Percentiles rank a stretch among this genome's conserved stretches.
phyloP scores from a whole-genome alignment of 2,888 invertebrate species.

The Epinotia demarniana region DNA sequence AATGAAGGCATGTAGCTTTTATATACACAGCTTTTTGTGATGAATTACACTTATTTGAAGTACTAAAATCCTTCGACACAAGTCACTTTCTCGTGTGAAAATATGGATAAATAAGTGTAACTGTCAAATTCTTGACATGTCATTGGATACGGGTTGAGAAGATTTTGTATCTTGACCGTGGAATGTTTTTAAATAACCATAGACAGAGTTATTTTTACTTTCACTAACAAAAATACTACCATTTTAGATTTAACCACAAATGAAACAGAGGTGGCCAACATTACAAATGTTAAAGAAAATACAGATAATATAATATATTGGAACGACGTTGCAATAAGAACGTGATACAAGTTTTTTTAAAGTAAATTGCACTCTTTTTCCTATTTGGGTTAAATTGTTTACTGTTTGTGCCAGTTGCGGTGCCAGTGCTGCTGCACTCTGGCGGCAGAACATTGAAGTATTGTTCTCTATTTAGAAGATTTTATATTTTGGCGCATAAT shows the following conservation, averaged over 20 bases:
- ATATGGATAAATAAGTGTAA: conserved; percentile 58
- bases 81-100: conserved; percentile 58
- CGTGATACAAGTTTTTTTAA: too few relatives aligned
- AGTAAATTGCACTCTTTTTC: too few relatives aligned
- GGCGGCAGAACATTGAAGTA: too few relatives aligned
- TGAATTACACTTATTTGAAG: conserved; percentile 30
- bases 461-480: too few relatives aligned
- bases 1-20: conserved; percentile 17
- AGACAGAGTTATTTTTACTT: conserved; percentile 39
- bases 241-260: neutral
- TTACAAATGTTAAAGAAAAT: neutral
- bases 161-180: conserved; percentile 44
- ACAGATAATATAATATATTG: too few relatives aligned
- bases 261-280: conserved; percentile 2
- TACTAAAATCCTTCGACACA: conserved; percentile 47
- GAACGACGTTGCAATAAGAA: too few relatives aligned
- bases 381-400: too few relatives aligned
- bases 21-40: conserved; percentile 10
- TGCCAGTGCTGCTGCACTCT: too few relatives aligned
- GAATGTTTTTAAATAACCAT: conserved; percentile 38
- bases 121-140: conserved; percentile 65
- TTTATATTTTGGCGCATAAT: neutral
- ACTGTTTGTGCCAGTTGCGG: too few relatives aligned
- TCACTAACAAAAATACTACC: conserved; percentile 22
- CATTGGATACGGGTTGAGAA: conserved; percentile 47